Conservation (phyloP, 2,113 vertebrate species). For the Hipposideros armiger region DNA sequence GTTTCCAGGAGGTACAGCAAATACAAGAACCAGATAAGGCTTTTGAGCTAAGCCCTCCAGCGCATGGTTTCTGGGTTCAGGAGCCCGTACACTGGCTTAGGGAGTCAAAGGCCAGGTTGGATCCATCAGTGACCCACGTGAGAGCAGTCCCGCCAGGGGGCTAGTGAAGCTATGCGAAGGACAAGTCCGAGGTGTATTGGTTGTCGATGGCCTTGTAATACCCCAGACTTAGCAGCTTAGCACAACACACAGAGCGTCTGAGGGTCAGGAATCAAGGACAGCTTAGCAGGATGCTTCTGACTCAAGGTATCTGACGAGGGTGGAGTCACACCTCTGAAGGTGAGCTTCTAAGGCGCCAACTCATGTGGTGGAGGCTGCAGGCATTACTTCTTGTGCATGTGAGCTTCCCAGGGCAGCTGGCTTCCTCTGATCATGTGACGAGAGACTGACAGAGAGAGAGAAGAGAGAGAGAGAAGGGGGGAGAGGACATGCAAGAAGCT, state of each 20-base stretch:
- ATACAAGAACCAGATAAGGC: not conserved
- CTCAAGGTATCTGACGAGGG: not conserved
- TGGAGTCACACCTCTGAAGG: too few relatives aligned
- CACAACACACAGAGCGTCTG: accelerated
- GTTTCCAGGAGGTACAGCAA: not conserved
- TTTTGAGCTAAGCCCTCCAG: not conserved
- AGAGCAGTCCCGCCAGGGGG: too few relatives aligned
- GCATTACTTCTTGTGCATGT: accelerated
- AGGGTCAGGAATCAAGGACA: not conserved
- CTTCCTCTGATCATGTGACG: too few relatives aligned
- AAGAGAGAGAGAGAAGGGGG: not conserved
- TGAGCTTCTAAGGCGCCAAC: not conserved
- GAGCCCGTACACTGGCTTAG: accelerated
- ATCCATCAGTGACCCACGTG: accelerated
- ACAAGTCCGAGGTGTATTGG: too few relatives aligned
- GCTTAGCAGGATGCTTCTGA: too few relatives aligned
- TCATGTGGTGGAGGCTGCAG: not conserved
- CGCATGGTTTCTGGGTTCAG: not conserved
- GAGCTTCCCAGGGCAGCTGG: too few relatives aligned
- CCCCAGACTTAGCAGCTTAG: not conserved
- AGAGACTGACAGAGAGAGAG: too few relatives aligned
- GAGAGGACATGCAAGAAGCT: too few relatives aligned
- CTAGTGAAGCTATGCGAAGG: not conserved
- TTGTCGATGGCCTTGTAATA: not conserved
- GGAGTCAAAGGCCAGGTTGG: too few relatives aligned